A percentile compares a stretch with the other conserved stretches of the same genome.
phyloP scores from a whole-genome alignment of 2,888 invertebrate species.

The Argyra leucocephala region DNA sequence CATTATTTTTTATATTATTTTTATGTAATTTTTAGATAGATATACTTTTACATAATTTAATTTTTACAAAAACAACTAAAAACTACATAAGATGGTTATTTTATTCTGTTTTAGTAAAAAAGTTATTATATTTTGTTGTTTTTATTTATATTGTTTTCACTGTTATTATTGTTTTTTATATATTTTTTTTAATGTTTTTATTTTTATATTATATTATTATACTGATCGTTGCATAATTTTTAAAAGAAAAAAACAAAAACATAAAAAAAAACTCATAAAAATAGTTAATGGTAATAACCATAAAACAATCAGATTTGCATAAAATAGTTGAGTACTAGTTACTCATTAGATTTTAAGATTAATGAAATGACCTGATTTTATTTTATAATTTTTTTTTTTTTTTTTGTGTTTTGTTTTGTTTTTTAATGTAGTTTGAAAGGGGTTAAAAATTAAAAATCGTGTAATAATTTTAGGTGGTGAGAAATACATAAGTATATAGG shows the following conservation, averaged over 20 bases:
- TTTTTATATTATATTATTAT: neutral
- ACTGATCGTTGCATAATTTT: neutral
- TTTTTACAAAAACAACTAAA: neutral
- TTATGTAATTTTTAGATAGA: too few relatives aligned
- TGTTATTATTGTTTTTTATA: neutral
- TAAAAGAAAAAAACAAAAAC: neutral
- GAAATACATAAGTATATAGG: too few relatives aligned
- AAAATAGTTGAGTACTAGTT: neutral
- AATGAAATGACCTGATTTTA: conserved; percentile 1
- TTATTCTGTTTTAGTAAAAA: neutral
- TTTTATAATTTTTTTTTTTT: too few relatives aligned
- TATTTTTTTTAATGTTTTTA: neutral
- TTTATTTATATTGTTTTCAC: neutral
- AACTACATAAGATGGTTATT: neutral
- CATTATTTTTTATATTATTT: too few relatives aligned
- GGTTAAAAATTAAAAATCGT: too few relatives aligned
- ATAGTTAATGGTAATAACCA: conserved; percentile 3
- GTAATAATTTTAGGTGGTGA: too few relatives aligned
- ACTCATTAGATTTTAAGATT: conserved; percentile 3
- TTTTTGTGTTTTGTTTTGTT: too few relatives aligned
- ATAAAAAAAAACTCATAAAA: neutral
- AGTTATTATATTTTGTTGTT: neutral
- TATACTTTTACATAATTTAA: too few relatives aligned
- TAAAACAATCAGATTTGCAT: conserved; percentile 4
- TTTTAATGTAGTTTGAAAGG: too few relatives aligned